These are phyloP conservation scores for Limnephilus auricula DNA, from an alignment of 2,888 invertebrate genomes.

Conservation along the genomic window DNA sequence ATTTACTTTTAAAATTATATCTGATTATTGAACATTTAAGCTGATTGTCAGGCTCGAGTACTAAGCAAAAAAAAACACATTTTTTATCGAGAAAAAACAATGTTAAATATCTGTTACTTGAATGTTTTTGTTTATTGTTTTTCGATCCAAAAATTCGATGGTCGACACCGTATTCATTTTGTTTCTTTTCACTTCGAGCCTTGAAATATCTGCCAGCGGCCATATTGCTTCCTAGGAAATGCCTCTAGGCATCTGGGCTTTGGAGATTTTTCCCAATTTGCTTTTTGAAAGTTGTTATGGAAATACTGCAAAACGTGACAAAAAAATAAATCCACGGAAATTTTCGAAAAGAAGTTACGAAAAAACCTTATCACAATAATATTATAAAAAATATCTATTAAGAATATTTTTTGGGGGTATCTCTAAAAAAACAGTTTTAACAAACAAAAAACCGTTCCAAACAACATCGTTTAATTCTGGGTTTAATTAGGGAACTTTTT, in stretches of 20 bases:
- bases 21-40: too few species aligned
- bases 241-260: neutral
- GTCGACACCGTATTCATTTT: neutral
- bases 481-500: too few species aligned
- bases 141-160: neutral
- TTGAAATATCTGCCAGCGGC: neutral
- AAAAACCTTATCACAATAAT: too few species aligned
- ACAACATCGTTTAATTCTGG: too few species aligned
- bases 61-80: neutral
- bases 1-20: too few species aligned
- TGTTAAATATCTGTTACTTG: neutral
- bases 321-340: neutral
- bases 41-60: too few species aligned
- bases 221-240: neutral
- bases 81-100: neutral
- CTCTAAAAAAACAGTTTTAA: too few species aligned
- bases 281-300: neutral
- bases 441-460: too few species aligned
- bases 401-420: too few species aligned
- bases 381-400: too few species aligned
- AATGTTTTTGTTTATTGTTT: neutral
- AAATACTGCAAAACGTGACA: neutral
- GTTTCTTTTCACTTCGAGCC: neutral
- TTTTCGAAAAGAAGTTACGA: neutral
- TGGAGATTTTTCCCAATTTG: neutral